Evolutionary conservation across 2,888 invertebrate species (phyloP), one percentile per base, ranked within the genome.

Genomic region (Amaurobius ferox): DNA sequence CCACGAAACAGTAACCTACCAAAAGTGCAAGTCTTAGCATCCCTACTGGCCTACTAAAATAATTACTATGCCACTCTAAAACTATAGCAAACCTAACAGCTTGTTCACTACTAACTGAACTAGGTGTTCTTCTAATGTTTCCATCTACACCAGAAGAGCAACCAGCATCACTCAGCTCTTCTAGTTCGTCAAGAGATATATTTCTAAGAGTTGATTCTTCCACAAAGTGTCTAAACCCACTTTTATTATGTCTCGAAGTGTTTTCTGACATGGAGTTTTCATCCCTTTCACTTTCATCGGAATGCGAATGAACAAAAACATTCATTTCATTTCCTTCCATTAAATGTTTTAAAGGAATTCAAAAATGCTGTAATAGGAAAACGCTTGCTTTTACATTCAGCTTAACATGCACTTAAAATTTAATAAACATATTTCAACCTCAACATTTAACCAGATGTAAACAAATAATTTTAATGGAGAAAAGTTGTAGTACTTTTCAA

Each of bases 41-140:
- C 91, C 95, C 95, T 89, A 94, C 94, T 89, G 94, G 94, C 90
- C 95, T 94, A 92, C 94, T 94, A 90, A 95, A 93, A 91, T 95
- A 95, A 90, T 94, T 93, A 91, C 94, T 94, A 92, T 95, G 95
- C 93, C 95, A 95, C 92, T 95, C 95, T 90, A 95, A 92, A 91
- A 95, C 94, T 89, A 94, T 94, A 89, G 94, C 94, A 93, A 71
- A 93, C 91, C 80, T 93, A 92, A 87, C 92, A 93, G 92, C 90
- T 94, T 94, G 90, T 94, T 94, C 85, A 62, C 79, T 91, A 62
- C 81, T 87, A 55, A 78, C 79, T 29, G 80, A 77, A 39, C 80
- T 87, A 61, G 81, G 70, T 19, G 81, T 87, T 72, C 80, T 39
- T 61, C 80, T 39, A 66, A 78, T 78, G 30, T 77, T 71, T 62